These are phyloP conservation scores for Sinotaia quadrata DNA, from an alignment of 2,888 invertebrate genomes.

Conservation along the genomic window DNA sequence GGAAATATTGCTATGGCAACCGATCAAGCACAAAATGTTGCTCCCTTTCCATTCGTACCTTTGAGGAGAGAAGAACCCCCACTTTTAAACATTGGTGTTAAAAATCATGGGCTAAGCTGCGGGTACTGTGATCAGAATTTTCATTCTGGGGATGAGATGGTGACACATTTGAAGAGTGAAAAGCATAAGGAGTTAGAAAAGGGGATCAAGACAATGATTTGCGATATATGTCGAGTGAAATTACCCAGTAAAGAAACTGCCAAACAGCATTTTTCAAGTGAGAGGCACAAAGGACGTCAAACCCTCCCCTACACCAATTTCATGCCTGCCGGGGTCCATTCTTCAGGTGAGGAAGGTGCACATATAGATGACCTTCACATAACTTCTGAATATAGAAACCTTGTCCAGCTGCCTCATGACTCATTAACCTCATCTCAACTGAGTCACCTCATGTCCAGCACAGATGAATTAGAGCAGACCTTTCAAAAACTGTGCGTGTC, in stretches of 20 bases:
- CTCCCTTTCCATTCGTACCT: no score
- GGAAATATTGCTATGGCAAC: no score
- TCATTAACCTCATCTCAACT: constrained; percentile 5
- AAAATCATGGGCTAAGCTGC: no score
- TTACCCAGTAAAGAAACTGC: constrained; percentile 54
- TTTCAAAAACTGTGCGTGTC: background rate
- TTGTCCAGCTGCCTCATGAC: no score
- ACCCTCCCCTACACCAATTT: background rate
- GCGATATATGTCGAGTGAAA: constrained; percentile 48
- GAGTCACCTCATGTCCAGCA: constrained; percentile 12
- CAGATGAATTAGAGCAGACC: background rate
- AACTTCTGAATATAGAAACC: background rate
- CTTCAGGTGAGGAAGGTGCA: no score
- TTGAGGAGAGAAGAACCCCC: no score
- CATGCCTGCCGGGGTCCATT: no score
- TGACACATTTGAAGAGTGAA: constrained; percentile 2
- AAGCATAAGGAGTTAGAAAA: constrained; percentile 7
- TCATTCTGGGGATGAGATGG: background rate
- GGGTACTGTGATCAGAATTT: constrained; percentile 1
- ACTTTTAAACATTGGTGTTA: no score
- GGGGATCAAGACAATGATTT: constrained; percentile 19
- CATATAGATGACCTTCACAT: no score
- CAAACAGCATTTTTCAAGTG: constrained; percentile 49
- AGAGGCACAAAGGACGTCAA: constrained; percentile 43
- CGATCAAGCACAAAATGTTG: no score